Evolutionary conservation across 2,113 vertebrate genomes (phyloP), one percentile per base, ranked within the genome.

Genomic region (Brachirus orientalis): DNA sequence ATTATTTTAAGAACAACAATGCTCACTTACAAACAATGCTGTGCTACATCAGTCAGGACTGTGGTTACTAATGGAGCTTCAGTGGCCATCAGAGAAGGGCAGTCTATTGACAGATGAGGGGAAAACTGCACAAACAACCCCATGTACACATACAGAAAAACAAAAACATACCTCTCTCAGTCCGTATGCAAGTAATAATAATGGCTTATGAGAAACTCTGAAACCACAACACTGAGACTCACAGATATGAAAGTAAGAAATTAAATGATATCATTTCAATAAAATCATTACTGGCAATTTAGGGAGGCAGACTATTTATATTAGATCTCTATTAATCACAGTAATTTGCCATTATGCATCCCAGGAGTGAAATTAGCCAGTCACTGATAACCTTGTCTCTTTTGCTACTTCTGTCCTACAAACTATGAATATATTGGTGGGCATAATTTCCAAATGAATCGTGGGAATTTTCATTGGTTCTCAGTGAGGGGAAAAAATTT

Each of bases 21-120:
- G 64, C 43, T 18, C 52, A 67, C 79, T 74, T 85, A 88, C 77
- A 67, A 68, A 69, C 60, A 48, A 58, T 72, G 44, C 56, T 56
- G 80, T 57, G 80, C 75, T 54, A 77, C 86, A 89, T 91, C 80
- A 87, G 85, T 91, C 90, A 90, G 74, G 66, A 56, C 69, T 53
- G 77, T 67, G 74, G 81, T 60, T 76, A 67, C 83, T 88, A 91
- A 89, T 88, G 78, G 83, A 81, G 83, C 77, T 82, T 86, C 84
- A 75, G 67, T 82, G 74, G 80, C 86, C 84, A 86, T 89, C 72
- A 77, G 72, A 88, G 84, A 79, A 80, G 82, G 85, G 80, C n/a
- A n/a, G n/a, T n/a, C n/a, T 14, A 48, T 80, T 85, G 88, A 89
- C 72, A 84, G 71, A 89, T 89, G 86, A 86, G 78, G 6, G 82